Evolutionary conservation across 2,888 invertebrate genomes (phyloP), one percentile per base, ranked within the genome.

Genomic region (Polia nebulosa): DNA sequence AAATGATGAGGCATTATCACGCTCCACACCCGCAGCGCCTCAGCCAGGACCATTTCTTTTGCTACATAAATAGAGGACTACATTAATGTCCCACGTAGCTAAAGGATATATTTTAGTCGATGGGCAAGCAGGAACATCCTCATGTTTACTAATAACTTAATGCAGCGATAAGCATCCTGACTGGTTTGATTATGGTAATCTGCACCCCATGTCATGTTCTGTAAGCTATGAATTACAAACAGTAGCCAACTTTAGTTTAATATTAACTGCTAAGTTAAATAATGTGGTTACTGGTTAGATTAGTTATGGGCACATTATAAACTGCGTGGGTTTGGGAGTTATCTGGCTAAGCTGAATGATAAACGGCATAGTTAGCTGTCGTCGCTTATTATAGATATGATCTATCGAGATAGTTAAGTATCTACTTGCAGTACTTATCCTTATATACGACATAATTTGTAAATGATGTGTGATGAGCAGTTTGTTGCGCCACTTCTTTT

Each of bases 111-210:
- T 17, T 67, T 67, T 32, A 56, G 34, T 36, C 1, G 25, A 56
- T 32, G 49, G 22, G 47, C 55, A 52, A 76, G 20, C 44, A 76
- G 25, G 29, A 62, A 51, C 45, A 61, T 57, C 25, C 29, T 51
- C 47, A 60, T 63, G 59, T 61, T 51, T 59, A 52, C 55, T 60
- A 58, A 58, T 74, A 74, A 60, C 29, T 41, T 73, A 76, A 73
- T 51, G 27, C 56, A 44, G 11, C n/a, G 59, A 56, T 63, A 80
- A 59, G 32, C 44, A 49, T 45, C 68, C 27, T 22, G 8, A 68
- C 76, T 34, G 32, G 77, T 61, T 64, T 58, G 60, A 80, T 69
- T 80, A 77, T 76, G 64, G 49, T 80, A 76, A 77, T 80, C 49
- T 39, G 17, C 44, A 44, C 57, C 22, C 44, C 63, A 9, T 64